Base-by-base conservation (phyloP, 1,140 invertebrate species). In the Philaenus spumarius region DNA sequence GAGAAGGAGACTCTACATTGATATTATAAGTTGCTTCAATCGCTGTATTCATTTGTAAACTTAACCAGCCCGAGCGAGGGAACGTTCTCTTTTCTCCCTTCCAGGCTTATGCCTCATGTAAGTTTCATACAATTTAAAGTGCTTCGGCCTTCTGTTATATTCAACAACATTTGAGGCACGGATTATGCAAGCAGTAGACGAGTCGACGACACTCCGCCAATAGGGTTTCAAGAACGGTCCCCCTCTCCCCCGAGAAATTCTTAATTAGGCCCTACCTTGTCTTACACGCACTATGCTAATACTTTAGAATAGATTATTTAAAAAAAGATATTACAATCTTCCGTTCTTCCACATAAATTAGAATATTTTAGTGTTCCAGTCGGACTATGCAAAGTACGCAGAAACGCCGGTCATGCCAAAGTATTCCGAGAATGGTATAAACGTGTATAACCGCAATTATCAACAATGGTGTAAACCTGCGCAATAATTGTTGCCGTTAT, bases 1-100 rank as follows among this genome's bases (percentile, higher is more conserved):
- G 71, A 74, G 76, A 78, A 60, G 64, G 70, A 65, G 64, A 59
- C 65, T 74, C 71, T 79, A 78, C 80, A 82, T 82, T 82, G 80
- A 82, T 82, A 82, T 82, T 82, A 82, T 82, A 82, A 82, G 80
- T 82, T 80, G 78, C 78, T 80, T 82, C 80, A 82, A 82, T 82
- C 80, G 80, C 79, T 81, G 80, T 80, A 81, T 82, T 82, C 80
- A 82, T 82, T 82, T 82, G 80, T 82, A 81, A 82, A 81, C 80
- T 82, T 66, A 81, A 79, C 77, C 75, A 77, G 76, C 72, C 62
- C 59, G 63, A 53, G 53, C 61, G 65, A 68, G 69, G 69, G 68
- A 74, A 71, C 42, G 46, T 46, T 58, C 56, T 30, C 26, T 50
- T 58, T 58, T 54, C 40, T 51, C 60, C 59, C 59, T 58, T 53